Conservation (phyloP, 1,140 invertebrate genomes). For the Drosophila ogumai region DNA sequence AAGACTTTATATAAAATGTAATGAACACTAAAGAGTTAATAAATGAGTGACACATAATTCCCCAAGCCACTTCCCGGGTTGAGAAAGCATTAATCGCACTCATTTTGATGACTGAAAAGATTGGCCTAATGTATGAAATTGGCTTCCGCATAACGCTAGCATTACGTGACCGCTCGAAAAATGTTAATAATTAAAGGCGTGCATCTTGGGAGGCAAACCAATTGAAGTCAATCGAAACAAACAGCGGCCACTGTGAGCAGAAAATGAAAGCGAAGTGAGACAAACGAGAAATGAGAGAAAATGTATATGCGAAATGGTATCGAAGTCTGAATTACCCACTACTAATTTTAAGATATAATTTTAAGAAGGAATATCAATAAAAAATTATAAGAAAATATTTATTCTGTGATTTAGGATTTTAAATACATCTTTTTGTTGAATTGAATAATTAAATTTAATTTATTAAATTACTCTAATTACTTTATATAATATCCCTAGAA, state of each 20-base stretch:
- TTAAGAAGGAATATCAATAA: not conserved
- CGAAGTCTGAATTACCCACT: not conserved
- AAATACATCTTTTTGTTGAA: too few species aligned
- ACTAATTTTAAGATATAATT: not conserved
- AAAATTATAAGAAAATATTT: not conserved
- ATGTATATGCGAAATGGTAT: not conserved
- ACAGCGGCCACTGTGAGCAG: slow-evolving; percentile 24
- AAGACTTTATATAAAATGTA: not conserved
- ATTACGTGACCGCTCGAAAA: slow-evolving; percentile 46
- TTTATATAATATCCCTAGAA: too few species aligned
- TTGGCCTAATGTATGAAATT: slow-evolving; percentile 28
- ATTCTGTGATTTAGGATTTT: not conserved
- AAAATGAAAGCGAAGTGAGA: slow-evolving; percentile 23
- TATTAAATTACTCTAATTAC: not conserved
- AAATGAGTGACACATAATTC: slow-evolving; percentile 4
- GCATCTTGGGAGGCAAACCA: slow-evolving; percentile 50
- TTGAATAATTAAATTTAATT: not conserved
- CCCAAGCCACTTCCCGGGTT: slow-evolving; percentile 15
- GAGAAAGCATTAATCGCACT: slow-evolving; percentile 19
- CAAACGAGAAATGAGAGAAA: not conserved
- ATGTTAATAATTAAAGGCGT: slow-evolving; percentile 44
- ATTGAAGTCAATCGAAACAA: slow-evolving; percentile 44
- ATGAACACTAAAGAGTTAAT: slow-evolving; percentile 9
- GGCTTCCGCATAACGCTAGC: slow-evolving; percentile 39
- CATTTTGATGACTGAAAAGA: slow-evolving; percentile 38